Conservation (phyloP, 2,113 vertebrate species). For the Brienomyrus longianalis region DNA sequence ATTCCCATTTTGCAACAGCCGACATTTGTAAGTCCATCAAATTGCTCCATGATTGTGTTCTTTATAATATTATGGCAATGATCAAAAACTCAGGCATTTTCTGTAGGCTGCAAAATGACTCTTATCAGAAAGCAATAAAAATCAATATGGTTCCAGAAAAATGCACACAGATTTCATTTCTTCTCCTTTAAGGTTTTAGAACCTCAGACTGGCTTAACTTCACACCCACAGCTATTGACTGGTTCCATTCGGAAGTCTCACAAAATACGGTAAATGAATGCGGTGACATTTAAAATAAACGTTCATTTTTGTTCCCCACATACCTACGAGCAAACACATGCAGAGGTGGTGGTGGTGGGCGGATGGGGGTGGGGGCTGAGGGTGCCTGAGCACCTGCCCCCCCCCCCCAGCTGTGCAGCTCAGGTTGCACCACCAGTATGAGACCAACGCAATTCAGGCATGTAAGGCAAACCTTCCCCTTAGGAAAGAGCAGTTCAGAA, state of each 20-base stretch:
- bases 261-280: not conserved
- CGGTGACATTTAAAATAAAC: not conserved
- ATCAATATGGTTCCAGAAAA: not conserved
- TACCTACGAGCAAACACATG: not conserved
- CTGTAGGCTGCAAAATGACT: not conserved
- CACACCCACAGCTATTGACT: not conserved
- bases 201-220: not conserved
- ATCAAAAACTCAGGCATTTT: not conserved
- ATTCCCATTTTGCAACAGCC: not conserved
- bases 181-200: not conserved
- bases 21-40: not conserved
- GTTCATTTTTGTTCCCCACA: not conserved
- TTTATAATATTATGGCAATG: not conserved
- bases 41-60: not conserved
- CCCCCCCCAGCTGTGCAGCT: not conserved
- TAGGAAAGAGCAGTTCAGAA: not conserved
- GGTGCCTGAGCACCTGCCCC: not conserved
- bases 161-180: not conserved
- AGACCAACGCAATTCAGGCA: not conserved
- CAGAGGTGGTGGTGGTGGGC: not conserved
- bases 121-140: not conserved
- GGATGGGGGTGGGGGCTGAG: not conserved
- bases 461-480: not conserved
- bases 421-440: not conserved
- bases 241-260: not conserved